Percentiles rank a stretch among this genome's conserved stretches.
phyloP scores from a whole-genome alignment of 2,888 invertebrate genomes.

The Drosophila rellima region DNA sequence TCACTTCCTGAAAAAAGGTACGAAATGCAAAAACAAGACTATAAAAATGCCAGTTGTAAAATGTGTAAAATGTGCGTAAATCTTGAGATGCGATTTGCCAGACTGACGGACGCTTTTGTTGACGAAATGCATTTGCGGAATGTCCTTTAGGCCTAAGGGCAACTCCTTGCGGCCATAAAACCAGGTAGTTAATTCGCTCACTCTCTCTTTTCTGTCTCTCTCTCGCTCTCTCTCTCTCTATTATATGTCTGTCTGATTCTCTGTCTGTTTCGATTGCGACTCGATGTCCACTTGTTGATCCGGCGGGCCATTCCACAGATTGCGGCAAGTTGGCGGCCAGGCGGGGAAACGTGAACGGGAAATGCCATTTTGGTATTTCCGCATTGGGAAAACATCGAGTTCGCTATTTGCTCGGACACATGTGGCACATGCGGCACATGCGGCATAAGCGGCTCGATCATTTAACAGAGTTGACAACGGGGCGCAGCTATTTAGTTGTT shows the following conservation, averaged over 20 bases:
- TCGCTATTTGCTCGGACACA: slow-evolving; percentile 27
- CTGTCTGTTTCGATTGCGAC: not conserved
- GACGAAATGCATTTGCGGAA: slow-evolving; percentile 74
- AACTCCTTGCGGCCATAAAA: slow-evolving; percentile 54
- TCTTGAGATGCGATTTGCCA: slow-evolving; percentile 25
- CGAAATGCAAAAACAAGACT: slow-evolving; percentile 9
- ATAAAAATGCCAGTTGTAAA: slow-evolving; percentile 18
- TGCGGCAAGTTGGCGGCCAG: slow-evolving; percentile 53
- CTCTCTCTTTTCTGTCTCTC: not conserved
- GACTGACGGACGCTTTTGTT: slow-evolving; percentile 46
- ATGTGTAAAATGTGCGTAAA: slow-evolving; percentile 26
- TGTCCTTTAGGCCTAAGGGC: slow-evolving; percentile 57
- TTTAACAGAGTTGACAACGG: not conserved
- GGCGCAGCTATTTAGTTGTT: slow-evolving; percentile 52
- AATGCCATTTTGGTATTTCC: slow-evolving; percentile 49
- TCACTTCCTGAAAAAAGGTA: slow-evolving; percentile 37
- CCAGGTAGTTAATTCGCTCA: slow-evolving; percentile 33
- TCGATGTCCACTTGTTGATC: slow-evolving; percentile 63
- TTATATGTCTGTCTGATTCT: too few relatives aligned
- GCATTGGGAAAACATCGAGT: slow-evolving; percentile 45
- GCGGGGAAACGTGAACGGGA: slow-evolving; percentile 44
- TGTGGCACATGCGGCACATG: slow-evolving; percentile 1
- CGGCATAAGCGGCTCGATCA: slow-evolving; percentile 34
- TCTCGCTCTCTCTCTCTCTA: not conserved
- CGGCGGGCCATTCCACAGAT: slow-evolving; percentile 54